These are phyloP conservation scores for Hydractinia symbiolongicarpus DNA, from an alignment of 30 jellyfish, hydroid and myxozoan species.

Conservation along the genomic window DNA sequence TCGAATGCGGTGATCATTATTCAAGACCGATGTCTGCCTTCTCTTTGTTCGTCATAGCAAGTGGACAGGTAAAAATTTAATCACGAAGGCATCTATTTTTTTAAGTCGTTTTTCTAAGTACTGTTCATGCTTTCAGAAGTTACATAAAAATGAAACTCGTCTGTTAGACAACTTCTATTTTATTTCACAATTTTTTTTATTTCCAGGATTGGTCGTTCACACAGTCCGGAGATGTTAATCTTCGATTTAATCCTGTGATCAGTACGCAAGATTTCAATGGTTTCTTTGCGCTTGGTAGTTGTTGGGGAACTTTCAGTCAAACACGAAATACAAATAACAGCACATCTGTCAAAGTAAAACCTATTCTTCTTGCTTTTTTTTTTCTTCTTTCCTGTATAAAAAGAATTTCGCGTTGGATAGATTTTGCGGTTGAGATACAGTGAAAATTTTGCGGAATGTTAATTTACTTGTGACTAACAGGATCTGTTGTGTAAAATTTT, in stretches of 20 bases:
- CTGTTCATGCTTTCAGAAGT: too few relatives aligned
- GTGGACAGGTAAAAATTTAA: constrained; percentile 67
- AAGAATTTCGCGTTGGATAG: too few relatives aligned
- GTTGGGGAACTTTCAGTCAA: constrained; percentile 65
- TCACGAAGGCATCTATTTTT: neutral
- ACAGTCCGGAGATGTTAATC: constrained; percentile 29
- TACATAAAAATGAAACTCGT: too few relatives aligned
- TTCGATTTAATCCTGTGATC: constrained; percentile 64
- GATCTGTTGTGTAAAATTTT: too few relatives aligned
- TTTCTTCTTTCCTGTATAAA: too few relatives aligned
- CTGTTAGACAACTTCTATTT: too few relatives aligned
- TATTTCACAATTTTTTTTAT: too few relatives aligned
- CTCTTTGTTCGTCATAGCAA: constrained; percentile 53
- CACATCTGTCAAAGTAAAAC: neutral
- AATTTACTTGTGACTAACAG: too few relatives aligned
- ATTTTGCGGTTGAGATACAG: too few relatives aligned
- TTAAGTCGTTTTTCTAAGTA: neutral
- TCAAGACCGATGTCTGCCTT: constrained; percentile 87
- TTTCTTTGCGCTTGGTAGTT: constrained; percentile 64
- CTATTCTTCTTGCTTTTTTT: too few relatives aligned
- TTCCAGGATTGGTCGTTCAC: constrained; percentile 56
- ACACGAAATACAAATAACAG: neutral
- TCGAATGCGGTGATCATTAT: constrained; percentile 95
- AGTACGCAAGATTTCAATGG: constrained; percentile 51
- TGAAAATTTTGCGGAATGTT: too few relatives aligned